Conservation (phyloP, 2,113 vertebrate genomes). For the Neofelis nebulosa region DNA sequence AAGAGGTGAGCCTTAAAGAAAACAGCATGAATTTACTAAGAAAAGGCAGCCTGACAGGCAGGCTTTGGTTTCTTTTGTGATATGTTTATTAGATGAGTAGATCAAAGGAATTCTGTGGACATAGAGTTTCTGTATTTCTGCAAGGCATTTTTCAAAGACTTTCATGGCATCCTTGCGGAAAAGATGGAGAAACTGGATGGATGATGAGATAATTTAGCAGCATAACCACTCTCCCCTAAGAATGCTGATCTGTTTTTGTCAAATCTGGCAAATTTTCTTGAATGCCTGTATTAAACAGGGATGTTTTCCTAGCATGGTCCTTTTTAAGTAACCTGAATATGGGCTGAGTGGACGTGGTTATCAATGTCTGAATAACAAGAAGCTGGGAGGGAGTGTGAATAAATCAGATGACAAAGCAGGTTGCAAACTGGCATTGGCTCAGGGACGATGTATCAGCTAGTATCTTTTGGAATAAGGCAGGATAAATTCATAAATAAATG, state of each 20-base stretch:
- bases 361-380: constrained; percentile 4
- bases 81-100: constrained; percentile 17
- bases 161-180: constrained; percentile 24
- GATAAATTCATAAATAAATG: constrained; percentile 20
- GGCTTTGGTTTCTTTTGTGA: constrained; percentile 6
- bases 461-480: constrained; percentile 50
- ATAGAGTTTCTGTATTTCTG: constrained; percentile 39
- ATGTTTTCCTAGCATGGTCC: constrained; percentile 30
- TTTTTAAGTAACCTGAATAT: constrained; percentile 47
- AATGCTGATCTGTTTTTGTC: constrained; percentile 36
- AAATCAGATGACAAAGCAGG: constrained; percentile 34
- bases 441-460: background rate
- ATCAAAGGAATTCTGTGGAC: constrained; percentile 40
- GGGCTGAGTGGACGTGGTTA: background rate
- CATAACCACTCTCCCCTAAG: background rate
- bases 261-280: constrained; percentile 39
- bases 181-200: background rate
- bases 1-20: constrained; percentile 28
- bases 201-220: constrained; percentile 12
- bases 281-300: background rate
- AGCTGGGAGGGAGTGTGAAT: constrained; percentile 5
- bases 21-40: constrained; percentile 18
- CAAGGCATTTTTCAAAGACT: constrained; percentile 50
- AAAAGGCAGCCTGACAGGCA: background rate
- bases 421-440: background rate